Conservation (phyloP, 2,113 vertebrate genomes). For the Cepphus grylle region DNA sequence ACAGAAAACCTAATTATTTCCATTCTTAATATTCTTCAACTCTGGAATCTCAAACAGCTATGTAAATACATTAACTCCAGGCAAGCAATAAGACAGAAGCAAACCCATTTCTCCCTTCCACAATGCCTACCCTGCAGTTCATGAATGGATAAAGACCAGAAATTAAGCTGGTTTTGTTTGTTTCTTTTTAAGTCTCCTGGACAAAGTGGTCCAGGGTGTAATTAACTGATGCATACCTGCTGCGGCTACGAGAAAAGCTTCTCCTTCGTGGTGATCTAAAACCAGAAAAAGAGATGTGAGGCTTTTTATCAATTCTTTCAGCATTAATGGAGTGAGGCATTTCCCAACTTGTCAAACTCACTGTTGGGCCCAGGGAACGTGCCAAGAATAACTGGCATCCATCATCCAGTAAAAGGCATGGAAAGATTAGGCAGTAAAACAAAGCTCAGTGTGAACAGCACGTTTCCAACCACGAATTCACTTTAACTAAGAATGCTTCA, state of each 20-base stretch:
- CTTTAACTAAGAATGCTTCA: constrained; percentile 77
- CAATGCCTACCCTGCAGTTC: rapidly evolving
- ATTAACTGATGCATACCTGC: constrained; percentile 79
- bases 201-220: rapidly evolving
- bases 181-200: background rate
- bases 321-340: constrained; percentile 71
- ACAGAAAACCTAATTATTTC: background rate
- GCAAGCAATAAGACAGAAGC: rapidly evolving
- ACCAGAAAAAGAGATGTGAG: constrained; percentile 74
- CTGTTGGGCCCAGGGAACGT: constrained; percentile 81
- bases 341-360: constrained; percentile 83
- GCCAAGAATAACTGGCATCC: constrained; percentile 81
- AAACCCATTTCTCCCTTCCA: background rate
- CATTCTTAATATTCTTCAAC: background rate
- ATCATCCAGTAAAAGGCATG: constrained; percentile 78
- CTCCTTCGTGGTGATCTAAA: constrained; percentile 96
- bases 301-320: constrained; percentile 40
- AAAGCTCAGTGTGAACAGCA: constrained; percentile 80
- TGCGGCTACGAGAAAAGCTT: constrained; percentile 97
- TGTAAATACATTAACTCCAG: background rate
- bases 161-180: rapidly evolving
- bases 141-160: background rate
- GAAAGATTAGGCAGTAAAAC: constrained; percentile 78
- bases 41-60: background rate
- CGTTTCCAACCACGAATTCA: constrained; percentile 77